Evolutionary conservation across 2,888 invertebrate species (phyloP).

Genomic region (Drosophila testacea): DNA sequence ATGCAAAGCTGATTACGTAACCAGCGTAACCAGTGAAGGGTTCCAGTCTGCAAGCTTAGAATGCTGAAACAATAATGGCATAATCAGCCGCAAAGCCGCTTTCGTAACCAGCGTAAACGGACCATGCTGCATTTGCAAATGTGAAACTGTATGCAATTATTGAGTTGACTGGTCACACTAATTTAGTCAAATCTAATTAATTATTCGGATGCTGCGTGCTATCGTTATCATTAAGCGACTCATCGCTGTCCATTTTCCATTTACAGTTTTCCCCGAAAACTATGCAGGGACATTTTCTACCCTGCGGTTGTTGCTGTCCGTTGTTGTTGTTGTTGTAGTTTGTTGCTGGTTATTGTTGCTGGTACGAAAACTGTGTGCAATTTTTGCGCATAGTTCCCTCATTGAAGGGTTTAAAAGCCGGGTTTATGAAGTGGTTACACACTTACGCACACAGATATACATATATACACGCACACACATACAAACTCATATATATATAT

Average conservation of each 20-base stretch:
- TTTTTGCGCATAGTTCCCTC: constrained; percentile 44
- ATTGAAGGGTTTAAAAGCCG: constrained; percentile 47
- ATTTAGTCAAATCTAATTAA: constrained; percentile 39
- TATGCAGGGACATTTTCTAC: constrained; percentile 24
- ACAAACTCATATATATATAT: constrained; percentile 3
- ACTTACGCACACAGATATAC: constrained; percentile 5
- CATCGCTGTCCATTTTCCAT: constrained; percentile 33
- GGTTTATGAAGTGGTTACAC: constrained; percentile 20
- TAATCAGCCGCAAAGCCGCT: too few species aligned
- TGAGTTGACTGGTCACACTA: constrained; percentile 32
- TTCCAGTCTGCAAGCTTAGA: too few species aligned
- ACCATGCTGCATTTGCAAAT: not conserved
- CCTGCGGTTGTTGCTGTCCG: not conserved
- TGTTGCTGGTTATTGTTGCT: constrained; percentile 13
- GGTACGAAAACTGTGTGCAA: constrained; percentile 26
- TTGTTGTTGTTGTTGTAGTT: constrained; percentile 8
- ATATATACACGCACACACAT: constrained; percentile 6
- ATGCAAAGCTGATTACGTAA: not conserved
- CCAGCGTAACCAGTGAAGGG: not conserved
- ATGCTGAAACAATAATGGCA: too few species aligned
- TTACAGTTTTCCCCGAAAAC: constrained; percentile 18
- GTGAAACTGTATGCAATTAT: constrained; percentile 21
- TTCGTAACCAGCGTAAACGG: not conserved
- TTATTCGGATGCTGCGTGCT: constrained; percentile 14
- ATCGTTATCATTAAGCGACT: constrained; percentile 29